Evolutionary conservation across 2,797 vertebrate species (phyloP).

Genomic region (Cephalopachus bancanus): DNA sequence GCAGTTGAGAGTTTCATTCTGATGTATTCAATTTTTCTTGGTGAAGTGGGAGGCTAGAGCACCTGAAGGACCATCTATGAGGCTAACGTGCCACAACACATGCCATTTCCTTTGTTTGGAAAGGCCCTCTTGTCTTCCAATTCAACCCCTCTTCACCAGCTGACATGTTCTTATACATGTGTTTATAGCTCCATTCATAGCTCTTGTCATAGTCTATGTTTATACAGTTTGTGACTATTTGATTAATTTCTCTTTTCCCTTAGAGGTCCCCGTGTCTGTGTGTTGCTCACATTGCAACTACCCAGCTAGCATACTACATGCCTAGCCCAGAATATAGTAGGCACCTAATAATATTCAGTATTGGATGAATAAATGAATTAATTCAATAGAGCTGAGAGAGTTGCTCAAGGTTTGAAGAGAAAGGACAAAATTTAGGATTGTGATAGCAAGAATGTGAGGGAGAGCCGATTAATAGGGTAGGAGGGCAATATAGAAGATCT

Average conservation of each 20-base stretch:
- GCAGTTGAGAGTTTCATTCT: background rate
- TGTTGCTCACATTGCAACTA: background rate
- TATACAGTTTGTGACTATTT: background rate
- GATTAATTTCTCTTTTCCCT: background rate
- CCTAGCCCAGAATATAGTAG: background rate
- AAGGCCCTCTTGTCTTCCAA: background rate
- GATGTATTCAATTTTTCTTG: background rate
- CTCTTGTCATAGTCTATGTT: background rate
- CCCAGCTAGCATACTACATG: background rate
- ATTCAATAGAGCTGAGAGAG: background rate
- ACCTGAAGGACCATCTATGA: background rate
- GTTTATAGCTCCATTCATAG: background rate
- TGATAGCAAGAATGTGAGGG: conserved; percentile 7
- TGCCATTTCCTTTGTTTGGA: background rate
- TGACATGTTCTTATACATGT: background rate
- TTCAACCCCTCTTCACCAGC: background rate
- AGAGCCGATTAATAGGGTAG: background rate
- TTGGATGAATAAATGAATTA: background rate
- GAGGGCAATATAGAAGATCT: background rate
- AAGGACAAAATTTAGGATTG: background rate
- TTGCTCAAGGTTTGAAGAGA: background rate
- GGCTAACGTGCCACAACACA: background rate
- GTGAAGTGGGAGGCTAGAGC: background rate
- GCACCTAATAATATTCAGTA: background rate
- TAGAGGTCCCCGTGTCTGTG: background rate